phyloP scores from a whole-genome alignment of 2,113 vertebrate species.

The Burhinus bistriatus region DNA sequence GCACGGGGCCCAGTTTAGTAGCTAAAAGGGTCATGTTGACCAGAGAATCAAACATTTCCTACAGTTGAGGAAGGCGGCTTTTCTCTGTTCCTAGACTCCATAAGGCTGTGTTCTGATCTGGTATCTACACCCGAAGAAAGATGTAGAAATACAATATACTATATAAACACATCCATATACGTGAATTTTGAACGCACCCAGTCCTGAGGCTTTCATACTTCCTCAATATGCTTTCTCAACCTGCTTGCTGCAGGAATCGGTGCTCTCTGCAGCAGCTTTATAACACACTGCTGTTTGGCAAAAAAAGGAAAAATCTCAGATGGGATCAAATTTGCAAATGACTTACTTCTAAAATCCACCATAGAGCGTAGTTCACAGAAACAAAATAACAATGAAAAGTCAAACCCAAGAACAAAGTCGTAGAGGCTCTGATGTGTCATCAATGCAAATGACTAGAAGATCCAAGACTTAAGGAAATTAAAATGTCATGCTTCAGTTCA shows the following conservation, averaged over 20 bases:
- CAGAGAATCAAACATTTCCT: background rate
- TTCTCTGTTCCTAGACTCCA: background rate
- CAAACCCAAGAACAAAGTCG: background rate
- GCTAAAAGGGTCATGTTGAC: background rate
- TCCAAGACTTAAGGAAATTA: constrained; percentile 50
- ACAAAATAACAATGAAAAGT: background rate
- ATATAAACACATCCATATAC: background rate
- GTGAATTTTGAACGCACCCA: background rate
- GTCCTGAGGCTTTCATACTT: background rate
- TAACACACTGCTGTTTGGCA: background rate
- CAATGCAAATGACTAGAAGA: constrained; percentile 11
- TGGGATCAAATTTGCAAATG: background rate
- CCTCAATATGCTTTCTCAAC: background rate
- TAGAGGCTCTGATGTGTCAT: constrained; percentile 1
- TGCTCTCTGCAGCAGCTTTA: background rate
- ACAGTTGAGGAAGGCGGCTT: background rate
- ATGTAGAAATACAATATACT: background rate
- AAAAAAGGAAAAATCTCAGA: background rate
- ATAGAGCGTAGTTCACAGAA: background rate
- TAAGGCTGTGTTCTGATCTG: background rate
- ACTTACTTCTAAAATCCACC: background rate
- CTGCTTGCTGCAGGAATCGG: background rate
- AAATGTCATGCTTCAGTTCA: constrained; percentile 51
- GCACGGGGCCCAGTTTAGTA: fast-evolving
- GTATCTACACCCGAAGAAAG: background rate